phyloP scores from a whole-genome alignment of 2,797 vertebrate genomes.

The Pseudomugil gertrudae region DNA sequence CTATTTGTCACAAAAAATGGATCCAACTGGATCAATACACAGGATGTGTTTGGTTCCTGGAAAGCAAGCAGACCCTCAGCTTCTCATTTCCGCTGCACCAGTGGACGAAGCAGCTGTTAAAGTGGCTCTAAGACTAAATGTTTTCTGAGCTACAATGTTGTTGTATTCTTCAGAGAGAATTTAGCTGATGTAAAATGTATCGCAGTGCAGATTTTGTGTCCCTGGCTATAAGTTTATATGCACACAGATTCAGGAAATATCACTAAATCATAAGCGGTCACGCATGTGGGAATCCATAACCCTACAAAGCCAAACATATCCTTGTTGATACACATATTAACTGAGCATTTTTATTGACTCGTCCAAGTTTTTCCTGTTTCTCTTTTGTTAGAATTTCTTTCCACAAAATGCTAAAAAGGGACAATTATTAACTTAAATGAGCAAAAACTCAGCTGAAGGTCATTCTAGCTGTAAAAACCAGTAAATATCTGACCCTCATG shows the following conservation, averaged over 20 bases:
- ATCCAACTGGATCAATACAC: too few relatives aligned
- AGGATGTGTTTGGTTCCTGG: neutral
- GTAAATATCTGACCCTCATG: neutral
- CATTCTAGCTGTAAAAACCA: neutral
- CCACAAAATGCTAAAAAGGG: neutral
- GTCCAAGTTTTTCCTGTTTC: neutral
- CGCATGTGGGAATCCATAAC: neutral
- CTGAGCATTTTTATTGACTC: neutral
- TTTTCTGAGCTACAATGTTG: too few relatives aligned
- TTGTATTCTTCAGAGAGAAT: too few relatives aligned
- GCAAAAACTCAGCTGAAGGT: neutral
- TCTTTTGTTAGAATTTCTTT: too few relatives aligned
- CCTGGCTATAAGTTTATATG: too few relatives aligned
- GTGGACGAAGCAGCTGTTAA: too few relatives aligned
- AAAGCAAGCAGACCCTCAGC: neutral
- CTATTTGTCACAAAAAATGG: neutral
- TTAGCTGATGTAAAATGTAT: too few relatives aligned
- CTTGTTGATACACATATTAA: too few relatives aligned
- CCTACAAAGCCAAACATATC: too few relatives aligned
- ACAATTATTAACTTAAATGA: neutral
- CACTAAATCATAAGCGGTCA: neutral
- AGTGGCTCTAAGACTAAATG: too few relatives aligned
- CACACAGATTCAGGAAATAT: too few relatives aligned
- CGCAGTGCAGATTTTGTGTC: too few relatives aligned
- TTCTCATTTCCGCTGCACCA: neutral